Evolutionary conservation across 2,113 vertebrate genomes (phyloP).

Genomic region (Puntigrus tetrazona): DNA sequence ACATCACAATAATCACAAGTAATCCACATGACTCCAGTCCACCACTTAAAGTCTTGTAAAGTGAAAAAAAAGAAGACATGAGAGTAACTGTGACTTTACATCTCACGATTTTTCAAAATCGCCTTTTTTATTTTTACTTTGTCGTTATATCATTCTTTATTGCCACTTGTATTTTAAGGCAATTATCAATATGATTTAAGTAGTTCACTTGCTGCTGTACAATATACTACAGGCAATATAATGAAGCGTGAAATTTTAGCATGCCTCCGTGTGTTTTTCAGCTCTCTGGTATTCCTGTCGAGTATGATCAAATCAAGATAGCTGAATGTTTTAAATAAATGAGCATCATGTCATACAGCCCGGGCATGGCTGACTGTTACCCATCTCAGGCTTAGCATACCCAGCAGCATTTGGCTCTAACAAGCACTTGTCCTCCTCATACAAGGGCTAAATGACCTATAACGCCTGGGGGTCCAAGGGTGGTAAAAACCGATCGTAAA

Average conservation of each 20-base stretch:
- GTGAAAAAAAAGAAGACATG: no score
- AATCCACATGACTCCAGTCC: not conserved
- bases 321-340: conserved; percentile 16
- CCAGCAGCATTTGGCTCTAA: not conserved
- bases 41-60: no score
- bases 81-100: no score
- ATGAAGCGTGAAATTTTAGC: not conserved
- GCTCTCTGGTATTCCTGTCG: no score
- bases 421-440: not conserved
- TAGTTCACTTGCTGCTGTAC: not conserved
- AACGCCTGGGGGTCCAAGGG: not conserved
- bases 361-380: not conserved
- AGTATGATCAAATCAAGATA: conserved; percentile 5
- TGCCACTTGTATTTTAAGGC: not conserved
- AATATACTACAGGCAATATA: not conserved
- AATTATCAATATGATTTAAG: not conserved
- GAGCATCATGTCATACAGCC: conserved; percentile 21
- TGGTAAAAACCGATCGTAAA: not conserved
- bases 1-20: not conserved
- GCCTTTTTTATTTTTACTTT: no score
- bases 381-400: not conserved
- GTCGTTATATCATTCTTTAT: not conserved
- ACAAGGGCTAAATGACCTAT: conserved; percentile 13
- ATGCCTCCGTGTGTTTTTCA: not conserved
- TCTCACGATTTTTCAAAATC: no score